Evolutionary conservation across 2,797 vertebrate species (phyloP).

Genomic region (Uromys caudimaculatus): DNA sequence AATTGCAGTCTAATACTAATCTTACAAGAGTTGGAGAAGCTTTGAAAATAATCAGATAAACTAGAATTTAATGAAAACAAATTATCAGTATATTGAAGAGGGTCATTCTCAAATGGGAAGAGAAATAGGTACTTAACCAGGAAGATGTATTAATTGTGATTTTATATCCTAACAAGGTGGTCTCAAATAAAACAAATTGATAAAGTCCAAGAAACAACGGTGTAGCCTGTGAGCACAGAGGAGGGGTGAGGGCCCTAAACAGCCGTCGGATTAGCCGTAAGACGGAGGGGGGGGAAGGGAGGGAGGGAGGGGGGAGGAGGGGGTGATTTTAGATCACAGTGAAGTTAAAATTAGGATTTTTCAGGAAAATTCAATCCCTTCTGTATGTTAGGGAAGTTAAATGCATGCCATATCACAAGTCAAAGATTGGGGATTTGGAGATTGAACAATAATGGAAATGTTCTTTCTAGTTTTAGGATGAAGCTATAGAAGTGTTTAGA

Average conservation of each 20-base stretch:
- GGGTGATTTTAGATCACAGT: not conserved
- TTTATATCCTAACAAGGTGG: constrained; percentile 14
- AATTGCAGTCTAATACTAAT: constrained; percentile 31
- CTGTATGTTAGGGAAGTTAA: constrained; percentile 26
- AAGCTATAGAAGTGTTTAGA: not conserved
- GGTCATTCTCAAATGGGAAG: not conserved
- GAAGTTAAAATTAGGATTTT: constrained; percentile 30
- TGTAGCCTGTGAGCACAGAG: not conserved
- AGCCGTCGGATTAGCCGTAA: constrained; percentile 8
- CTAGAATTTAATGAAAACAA: constrained; percentile 33
- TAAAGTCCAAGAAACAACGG: constrained; percentile 7
- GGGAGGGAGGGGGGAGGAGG: not conserved
- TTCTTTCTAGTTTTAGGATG: not conserved
- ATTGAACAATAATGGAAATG: not conserved
- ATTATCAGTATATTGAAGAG: constrained; percentile 39
- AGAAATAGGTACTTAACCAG: not conserved
- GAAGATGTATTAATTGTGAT: constrained; percentile 38
- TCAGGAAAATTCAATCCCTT: not conserved
- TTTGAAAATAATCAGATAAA: constrained; percentile 52
- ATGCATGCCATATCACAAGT: not conserved
- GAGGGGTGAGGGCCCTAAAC: constrained; percentile 3
- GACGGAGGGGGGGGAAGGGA: no score
- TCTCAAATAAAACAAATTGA: constrained; percentile 7
- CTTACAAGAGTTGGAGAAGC: not conserved
- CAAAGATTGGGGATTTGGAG: constrained; percentile 26